Conservation (phyloP, 2,888 invertebrate genomes). For the Luperina nickerlii region DNA sequence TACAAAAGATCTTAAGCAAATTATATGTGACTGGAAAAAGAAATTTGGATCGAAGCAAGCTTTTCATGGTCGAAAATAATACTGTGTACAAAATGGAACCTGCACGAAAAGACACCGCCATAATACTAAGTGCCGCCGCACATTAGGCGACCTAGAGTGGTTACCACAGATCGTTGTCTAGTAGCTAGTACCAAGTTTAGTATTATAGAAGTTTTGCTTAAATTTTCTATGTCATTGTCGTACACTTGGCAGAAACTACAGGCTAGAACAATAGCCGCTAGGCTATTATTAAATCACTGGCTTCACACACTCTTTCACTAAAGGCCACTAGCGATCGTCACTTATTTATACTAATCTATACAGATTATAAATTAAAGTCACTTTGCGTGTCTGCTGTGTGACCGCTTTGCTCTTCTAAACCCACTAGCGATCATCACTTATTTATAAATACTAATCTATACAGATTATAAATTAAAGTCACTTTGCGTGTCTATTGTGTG, state of each 20-base stretch:
- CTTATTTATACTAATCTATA: not conserved
- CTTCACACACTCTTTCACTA: not conserved
- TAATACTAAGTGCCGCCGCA: conserved; percentile 23
- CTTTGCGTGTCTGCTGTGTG: not conserved
- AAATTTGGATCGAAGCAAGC: conserved; percentile 50
- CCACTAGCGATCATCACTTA: too few relatives aligned
- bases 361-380: not conserved
- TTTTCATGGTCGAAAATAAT: conserved; percentile 56
- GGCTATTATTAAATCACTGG: not conserved
- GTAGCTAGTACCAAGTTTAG: not conserved
- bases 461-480: not conserved
- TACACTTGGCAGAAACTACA: not conserved
- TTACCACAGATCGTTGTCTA: not conserved
- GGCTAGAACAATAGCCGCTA: not conserved
- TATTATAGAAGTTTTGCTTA: not conserved
- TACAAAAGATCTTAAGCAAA: conserved; percentile 68
- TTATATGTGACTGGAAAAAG: conserved; percentile 65
- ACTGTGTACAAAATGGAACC: conserved; percentile 60
- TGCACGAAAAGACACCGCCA: conserved; percentile 18
- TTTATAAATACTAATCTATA: too few relatives aligned
- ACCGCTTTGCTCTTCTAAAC: not conserved
- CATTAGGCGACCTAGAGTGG: conserved; percentile 10
- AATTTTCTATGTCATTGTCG: conserved; percentile 29
- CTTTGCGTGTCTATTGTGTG: not conserved
- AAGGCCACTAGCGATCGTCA: not conserved